Conservation (phyloP, 2,888 invertebrate species). For the Steinernema scapterisci region DNA sequence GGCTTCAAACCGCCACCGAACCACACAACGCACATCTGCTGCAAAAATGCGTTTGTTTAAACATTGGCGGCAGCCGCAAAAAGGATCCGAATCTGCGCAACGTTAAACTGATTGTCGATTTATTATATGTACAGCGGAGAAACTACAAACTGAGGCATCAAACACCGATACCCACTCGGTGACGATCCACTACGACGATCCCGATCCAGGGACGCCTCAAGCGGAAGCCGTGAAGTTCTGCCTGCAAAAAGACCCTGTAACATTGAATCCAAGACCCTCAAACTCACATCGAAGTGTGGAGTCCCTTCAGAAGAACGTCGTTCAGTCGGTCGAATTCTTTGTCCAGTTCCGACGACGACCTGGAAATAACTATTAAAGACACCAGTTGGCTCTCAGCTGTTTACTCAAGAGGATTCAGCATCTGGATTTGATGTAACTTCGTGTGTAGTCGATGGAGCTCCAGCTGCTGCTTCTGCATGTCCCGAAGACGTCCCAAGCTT, state of each 20-base stretch:
- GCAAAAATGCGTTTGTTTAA: conserved; percentile 12
- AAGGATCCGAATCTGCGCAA: conserved; percentile 4
- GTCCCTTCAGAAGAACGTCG: conserved; percentile 15
- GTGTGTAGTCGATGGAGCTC: background rate
- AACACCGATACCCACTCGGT: background rate
- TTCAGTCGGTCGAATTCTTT: conserved; percentile 9
- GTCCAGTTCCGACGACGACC: background rate
- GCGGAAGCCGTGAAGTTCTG: conserved; percentile 12
- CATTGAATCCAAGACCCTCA: background rate
- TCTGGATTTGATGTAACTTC: conserved; percentile 1
- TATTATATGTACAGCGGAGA: conserved; percentile 21
- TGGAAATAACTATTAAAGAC: background rate
- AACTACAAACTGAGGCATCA: conserved; percentile 6
- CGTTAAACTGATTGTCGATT: background rate
- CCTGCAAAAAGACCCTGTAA: background rate
- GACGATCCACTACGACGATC: no score
- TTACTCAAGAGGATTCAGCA: background rate
- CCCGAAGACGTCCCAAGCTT: conserved; percentile 14
- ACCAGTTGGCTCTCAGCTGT: background rate
- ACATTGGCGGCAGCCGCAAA: conserved; percentile 12
- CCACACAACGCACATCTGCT: conserved; percentile 17
- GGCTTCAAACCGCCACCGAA: conserved; percentile 7
- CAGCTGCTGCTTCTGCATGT: conserved; percentile 17
- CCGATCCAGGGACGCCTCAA: background rate
- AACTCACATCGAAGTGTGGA: conserved; percentile 21